Conservation (phyloP, 2,797 vertebrate genomes). For the Acanthurus leucopareius region DNA sequence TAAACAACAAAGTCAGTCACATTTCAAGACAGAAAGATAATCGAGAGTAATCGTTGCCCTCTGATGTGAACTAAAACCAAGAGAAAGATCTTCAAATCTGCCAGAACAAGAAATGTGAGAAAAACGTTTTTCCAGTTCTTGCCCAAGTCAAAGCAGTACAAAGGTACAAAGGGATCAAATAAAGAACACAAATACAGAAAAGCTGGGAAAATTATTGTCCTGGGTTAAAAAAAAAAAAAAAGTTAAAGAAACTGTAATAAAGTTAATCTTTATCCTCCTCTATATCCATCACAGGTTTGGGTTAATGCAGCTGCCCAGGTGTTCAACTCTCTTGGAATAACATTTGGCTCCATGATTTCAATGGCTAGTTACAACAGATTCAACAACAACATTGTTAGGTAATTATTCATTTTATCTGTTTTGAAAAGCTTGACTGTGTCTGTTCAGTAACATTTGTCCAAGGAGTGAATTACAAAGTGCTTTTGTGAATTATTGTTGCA, state of each 20-base stretch:
- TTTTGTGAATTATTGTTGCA: not conserved
- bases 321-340: slow-evolving; percentile 86
- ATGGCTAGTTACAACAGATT: slow-evolving; percentile 88
- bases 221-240: too few relatives aligned
- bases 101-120: not conserved
- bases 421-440: not conserved
- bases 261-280: not conserved
- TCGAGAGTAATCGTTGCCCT: slow-evolving; percentile 7
- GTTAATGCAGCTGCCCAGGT: slow-evolving; percentile 87
- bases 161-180: too few relatives aligned
- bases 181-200: too few relatives aligned
- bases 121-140: too few relatives aligned
- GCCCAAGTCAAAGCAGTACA: too few relatives aligned
- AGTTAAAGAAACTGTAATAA: too few relatives aligned
- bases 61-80: not conserved
- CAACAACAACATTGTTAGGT: slow-evolving; percentile 86
- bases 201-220: too few relatives aligned
- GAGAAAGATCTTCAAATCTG: not conserved
- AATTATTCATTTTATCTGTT: slow-evolving; percentile 1
- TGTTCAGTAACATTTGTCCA: not conserved
- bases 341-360: slow-evolving; percentile 85
- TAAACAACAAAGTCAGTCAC: not conserved
- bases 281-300: slow-evolving; percentile 79
- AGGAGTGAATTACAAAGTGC: too few relatives aligned
- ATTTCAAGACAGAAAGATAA: not conserved